phyloP scores from a whole-genome alignment of 2,888 invertebrate genomes.

The Scaptomyza parva region DNA sequence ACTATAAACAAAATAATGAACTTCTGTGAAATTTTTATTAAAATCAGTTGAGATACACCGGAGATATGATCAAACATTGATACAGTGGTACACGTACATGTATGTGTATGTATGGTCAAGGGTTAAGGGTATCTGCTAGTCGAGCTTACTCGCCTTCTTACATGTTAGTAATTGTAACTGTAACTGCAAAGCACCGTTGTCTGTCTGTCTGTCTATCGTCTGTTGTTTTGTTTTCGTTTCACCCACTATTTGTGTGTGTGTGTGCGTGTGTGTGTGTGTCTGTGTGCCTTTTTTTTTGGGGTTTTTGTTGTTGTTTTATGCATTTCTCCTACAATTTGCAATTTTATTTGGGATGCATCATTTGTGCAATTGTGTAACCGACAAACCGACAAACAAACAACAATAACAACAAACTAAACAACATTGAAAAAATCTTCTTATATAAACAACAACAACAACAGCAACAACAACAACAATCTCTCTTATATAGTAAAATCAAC shows the following conservation, averaged over 20 bases:
- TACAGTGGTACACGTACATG: too few relatives aligned
- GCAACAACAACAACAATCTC: conserved; percentile 14
- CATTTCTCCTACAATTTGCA: conserved; percentile 27
- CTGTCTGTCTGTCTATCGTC: conserved; percentile 19
- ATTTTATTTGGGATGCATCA: conserved; percentile 23
- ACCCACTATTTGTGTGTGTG: conserved; percentile 4
- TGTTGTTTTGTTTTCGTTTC: conserved; percentile 44
- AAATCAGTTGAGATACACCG: too few relatives aligned
- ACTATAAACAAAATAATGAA: too few relatives aligned
- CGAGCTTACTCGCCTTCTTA: too few relatives aligned
- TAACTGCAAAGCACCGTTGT: conserved; percentile 22
- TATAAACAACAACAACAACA: conserved; percentile 41
- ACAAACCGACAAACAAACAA: conserved; percentile 20
- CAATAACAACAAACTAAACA: conserved; percentile 27
- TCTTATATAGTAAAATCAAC: conserved; percentile 32
- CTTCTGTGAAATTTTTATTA: too few relatives aligned
- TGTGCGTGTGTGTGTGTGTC: neutral
- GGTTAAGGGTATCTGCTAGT: too few relatives aligned
- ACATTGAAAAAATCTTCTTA: conserved; percentile 41
- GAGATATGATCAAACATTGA: too few relatives aligned
- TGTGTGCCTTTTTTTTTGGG: conserved; percentile 1
- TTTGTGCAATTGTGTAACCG: conserved; percentile 54
- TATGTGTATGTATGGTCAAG: too few relatives aligned
- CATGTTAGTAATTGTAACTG: conserved; percentile 5
- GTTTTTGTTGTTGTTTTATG: conserved; percentile 6